Evolutionary conservation across 2,888 invertebrate genomes (phyloP), one percentile per base, ranked within the genome.

Genomic region (Hermaeophaga mercurialis): DNA sequence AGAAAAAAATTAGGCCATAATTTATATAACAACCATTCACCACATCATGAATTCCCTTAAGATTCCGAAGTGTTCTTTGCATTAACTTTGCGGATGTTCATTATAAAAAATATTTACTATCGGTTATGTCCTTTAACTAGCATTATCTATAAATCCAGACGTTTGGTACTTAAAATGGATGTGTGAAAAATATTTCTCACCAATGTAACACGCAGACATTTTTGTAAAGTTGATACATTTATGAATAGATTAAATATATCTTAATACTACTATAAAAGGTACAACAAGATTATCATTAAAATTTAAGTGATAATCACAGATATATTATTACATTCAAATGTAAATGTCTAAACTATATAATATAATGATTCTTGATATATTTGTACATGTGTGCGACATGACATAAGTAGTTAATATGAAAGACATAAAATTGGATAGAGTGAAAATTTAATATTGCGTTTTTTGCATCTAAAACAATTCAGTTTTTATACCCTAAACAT

Each of bases 1-100:
- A 68, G 66, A 67, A 69, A 73, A 68, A 69, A 70, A 68, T 67
- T 71, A 71, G 72, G 70, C 72, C 70, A 52, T 49, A 49, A 28
- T 65, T 71, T 69, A 61, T 64, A 65, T 68, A 68, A 68, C 65
- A 68, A 68, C 70, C 68, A 62, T 44, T 43, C 43, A 52, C 43
- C 59, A 58, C 39, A 54, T 59, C 49, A 58, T 58, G 44, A 36
- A 34, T 15, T 36, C n/a, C n/a, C n/a, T 7, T n/a, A 28, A 28
- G 28, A 7, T 28, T 2, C 15, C 33, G 1, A 36, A 17, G 8
- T 17, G 15, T 36, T 36, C 6, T 58, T 63, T 58, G 52, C 56
- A 50, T 54, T 63, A 54, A 59, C 4, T 7, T 47, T 12, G 14
- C 36, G 5, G 31, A 41, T 22, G 7, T 41, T 22, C 8, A 12